Percentiles rank a stretch among this genome's conserved stretches.
These are phyloP conservation scores for Oligia strigilis DNA, from an alignment of 2,888 invertebrate species.

Conservation along the genomic window DNA sequence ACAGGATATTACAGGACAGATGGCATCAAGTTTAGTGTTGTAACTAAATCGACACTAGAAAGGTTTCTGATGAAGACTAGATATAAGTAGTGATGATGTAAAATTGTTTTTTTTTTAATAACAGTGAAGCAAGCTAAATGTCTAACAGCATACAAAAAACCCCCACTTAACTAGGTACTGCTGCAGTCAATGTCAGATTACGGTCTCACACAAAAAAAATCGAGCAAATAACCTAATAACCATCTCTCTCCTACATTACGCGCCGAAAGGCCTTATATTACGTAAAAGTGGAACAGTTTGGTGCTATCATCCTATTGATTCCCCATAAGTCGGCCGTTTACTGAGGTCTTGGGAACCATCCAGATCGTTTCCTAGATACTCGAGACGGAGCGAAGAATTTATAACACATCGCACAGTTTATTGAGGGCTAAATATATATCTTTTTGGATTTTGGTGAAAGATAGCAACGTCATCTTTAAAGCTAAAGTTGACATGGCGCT, in stretches of 20 bases:
- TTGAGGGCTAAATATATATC: constrained; percentile 8
- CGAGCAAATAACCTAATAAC: constrained; percentile 41
- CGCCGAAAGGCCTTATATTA: constrained; percentile 17
- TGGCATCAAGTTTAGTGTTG: no score
- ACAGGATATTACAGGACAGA: background rate
- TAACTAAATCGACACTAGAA: background rate
- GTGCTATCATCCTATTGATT: constrained; percentile 56
- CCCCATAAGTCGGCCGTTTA: constrained; percentile 50
- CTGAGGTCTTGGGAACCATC: constrained; percentile 52
- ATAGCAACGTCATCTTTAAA: background rate
- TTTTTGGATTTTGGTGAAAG: constrained; percentile 8
- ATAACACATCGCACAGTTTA: constrained; percentile 38
- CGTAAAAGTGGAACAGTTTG: constrained; percentile 46
- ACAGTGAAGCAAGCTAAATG: background rate
- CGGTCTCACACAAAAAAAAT: background rate
- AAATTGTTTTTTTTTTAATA: background rate
- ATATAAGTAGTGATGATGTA: background rate
- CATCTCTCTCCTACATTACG: constrained; percentile 27
- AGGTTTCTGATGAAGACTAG: background rate
- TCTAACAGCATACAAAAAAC: background rate
- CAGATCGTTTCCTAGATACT: constrained; percentile 57
- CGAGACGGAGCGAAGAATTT: constrained; percentile 34
- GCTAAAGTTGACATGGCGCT: background rate
- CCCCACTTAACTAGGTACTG: background rate
- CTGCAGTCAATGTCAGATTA: background rate